These are phyloP conservation scores for Liolophura sinensis DNA, from an alignment of 1,140 invertebrate species.

Conservation along the genomic window DNA sequence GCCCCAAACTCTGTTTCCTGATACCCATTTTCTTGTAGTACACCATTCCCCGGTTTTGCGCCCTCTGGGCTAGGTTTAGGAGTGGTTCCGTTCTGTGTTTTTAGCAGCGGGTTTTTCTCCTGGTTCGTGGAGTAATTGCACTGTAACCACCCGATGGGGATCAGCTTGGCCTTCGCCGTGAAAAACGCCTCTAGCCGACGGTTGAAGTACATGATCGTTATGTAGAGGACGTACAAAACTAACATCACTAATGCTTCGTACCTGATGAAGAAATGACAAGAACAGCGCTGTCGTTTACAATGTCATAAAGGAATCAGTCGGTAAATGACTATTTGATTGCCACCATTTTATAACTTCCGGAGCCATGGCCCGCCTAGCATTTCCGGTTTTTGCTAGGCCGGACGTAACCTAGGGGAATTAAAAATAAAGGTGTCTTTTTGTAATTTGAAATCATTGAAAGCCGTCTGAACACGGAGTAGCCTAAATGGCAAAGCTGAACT, in stretches of 20 bases:
- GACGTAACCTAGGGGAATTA: too few relatives aligned
- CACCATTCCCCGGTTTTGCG: background rate
- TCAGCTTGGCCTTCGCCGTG: background rate
- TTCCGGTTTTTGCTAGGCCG: too few relatives aligned
- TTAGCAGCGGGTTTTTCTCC: background rate
- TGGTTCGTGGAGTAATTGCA: background rate
- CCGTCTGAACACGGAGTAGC: too few relatives aligned
- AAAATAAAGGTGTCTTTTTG: too few relatives aligned
- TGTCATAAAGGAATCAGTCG: too few relatives aligned
- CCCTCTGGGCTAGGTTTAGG: background rate
- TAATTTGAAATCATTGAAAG: too few relatives aligned
- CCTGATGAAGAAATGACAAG: slow-evolving; percentile 19
- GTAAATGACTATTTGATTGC: too few relatives aligned
- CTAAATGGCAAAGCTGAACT: too few relatives aligned
- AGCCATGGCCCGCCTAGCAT: too few relatives aligned
- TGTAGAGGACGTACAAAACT: slow-evolving; percentile 50
- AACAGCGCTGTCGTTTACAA: too few relatives aligned
- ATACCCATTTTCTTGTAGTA: background rate
- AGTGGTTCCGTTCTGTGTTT: background rate
- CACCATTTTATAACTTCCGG: too few relatives aligned
- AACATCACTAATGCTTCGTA: slow-evolving; percentile 50
- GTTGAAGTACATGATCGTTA: slow-evolving; percentile 56
- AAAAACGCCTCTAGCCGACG: slow-evolving; percentile 31
- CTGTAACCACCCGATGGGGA: background rate
- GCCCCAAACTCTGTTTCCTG: background rate